Evolutionary conservation across 2,888 invertebrate genomes (phyloP).

Genomic region (Xestia ashworthii): DNA sequence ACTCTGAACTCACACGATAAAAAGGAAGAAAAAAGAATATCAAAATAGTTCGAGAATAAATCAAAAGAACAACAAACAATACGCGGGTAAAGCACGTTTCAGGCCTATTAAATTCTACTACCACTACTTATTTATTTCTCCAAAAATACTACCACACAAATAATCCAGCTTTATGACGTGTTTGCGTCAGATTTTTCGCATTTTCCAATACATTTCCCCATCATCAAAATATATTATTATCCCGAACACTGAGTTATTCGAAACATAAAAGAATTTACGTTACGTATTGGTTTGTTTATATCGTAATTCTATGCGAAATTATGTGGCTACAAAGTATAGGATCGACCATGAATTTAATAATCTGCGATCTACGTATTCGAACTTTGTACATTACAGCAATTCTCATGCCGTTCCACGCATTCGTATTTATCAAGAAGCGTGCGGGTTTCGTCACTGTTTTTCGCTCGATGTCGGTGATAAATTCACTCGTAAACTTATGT

Average conservation of each 20-base stretch:
- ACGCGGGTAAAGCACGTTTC: background rate
- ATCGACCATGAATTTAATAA: slow-evolving; percentile 16
- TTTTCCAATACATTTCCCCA: slow-evolving; percentile 25
- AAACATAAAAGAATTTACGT: slow-evolving; percentile 38
- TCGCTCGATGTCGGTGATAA: slow-evolving; percentile 44
- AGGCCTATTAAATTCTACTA: slow-evolving; percentile 18
- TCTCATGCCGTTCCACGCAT: slow-evolving; percentile 34
- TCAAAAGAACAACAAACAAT: slow-evolving; percentile 1
- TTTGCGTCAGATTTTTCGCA: slow-evolving; percentile 18
- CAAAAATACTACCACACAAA: slow-evolving; percentile 21
- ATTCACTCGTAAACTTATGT: slow-evolving; percentile 52
- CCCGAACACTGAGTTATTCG: slow-evolving; percentile 37
- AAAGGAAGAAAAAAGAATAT: too few relatives aligned
- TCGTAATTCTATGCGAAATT: slow-evolving; percentile 33
- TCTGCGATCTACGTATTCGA: slow-evolving; percentile 5
- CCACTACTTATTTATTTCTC: slow-evolving; percentile 14
- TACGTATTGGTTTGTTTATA: slow-evolving; percentile 43
- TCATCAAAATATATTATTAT: slow-evolving; percentile 31
- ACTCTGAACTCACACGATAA: too few relatives aligned
- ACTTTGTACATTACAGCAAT: slow-evolving; percentile 27
- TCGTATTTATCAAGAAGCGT: slow-evolving; percentile 47
- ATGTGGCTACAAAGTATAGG: slow-evolving; percentile 10
- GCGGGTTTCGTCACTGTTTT: slow-evolving; percentile 50
- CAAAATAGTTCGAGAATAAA: background rate
- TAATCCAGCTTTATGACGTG: slow-evolving; percentile 26